Evolutionary conservation across 2,797 vertebrate genomes (phyloP).

Genomic region (Cryptoblepharus egeriae): DNA sequence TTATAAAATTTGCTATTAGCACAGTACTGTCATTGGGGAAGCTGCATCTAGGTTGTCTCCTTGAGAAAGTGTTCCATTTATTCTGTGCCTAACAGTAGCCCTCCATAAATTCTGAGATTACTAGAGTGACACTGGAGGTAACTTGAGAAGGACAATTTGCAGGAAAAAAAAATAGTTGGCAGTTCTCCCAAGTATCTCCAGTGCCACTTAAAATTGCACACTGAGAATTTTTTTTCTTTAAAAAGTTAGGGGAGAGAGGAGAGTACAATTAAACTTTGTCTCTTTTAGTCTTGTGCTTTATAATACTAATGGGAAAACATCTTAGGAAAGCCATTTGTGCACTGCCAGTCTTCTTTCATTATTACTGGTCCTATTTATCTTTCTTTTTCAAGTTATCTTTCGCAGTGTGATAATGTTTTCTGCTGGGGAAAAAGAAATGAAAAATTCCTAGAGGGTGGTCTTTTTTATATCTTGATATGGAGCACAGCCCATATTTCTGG

Average conservation of each 20-base stretch:
- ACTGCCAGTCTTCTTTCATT: neutral
- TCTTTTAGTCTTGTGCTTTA: neutral
- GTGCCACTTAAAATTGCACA: neutral
- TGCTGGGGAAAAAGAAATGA: no score
- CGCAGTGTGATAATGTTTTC: no score
- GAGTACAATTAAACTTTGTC: neutral
- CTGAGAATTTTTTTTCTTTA: neutral
- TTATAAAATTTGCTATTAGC: no score
- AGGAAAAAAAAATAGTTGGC: no score
- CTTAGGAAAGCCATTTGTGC: neutral
- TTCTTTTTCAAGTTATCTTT: neutral
- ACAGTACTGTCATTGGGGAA: no score
- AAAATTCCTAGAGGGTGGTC: neutral
- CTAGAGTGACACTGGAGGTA: neutral
- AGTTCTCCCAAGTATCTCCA: neutral
- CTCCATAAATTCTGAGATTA: neutral
- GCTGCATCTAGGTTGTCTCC: no score
- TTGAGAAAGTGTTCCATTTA: neutral
- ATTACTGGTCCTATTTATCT: neutral
- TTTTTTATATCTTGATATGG: neutral
- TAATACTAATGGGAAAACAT: neutral
- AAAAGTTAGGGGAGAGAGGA: neutral
- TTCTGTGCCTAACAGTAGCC: neutral
- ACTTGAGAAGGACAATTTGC: neutral
- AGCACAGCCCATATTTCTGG: neutral